phyloP scores from a whole-genome alignment of 2,888 invertebrate species.

The Dasysyrphus tricinctus region DNA sequence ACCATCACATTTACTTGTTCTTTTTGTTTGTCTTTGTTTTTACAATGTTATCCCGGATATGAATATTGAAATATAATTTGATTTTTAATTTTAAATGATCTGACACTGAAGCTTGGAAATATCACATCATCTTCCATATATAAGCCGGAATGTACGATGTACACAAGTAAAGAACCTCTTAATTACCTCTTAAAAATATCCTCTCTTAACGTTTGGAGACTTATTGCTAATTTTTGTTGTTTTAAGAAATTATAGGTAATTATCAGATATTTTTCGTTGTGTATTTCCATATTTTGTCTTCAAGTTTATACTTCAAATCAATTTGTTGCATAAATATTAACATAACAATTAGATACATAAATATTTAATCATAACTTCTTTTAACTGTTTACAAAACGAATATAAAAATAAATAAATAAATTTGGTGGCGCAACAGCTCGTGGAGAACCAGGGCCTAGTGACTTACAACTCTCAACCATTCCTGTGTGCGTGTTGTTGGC shows the following conservation, averaged over 20 bases:
- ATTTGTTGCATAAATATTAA: too few species aligned
- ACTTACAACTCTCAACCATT: too few species aligned
- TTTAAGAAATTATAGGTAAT: constrained; percentile 4
- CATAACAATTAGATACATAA: too few species aligned
- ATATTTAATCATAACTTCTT: too few species aligned
- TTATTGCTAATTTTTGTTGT: neutral
- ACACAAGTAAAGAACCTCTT: constrained; percentile 19
- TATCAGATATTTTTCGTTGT: neutral
- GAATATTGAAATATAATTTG: constrained; percentile 30
- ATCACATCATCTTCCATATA: constrained; percentile 1
- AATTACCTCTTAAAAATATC: neutral
- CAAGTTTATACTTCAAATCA: too few species aligned
- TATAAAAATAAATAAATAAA: too few species aligned
- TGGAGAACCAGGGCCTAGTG: too few species aligned
- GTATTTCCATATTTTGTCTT: neutral
- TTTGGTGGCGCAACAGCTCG: too few species aligned
- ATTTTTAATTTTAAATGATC: neutral
- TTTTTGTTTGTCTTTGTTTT: neutral
- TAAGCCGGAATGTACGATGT: too few species aligned
- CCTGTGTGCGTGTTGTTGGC: too few species aligned
- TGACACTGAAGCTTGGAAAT: neutral
- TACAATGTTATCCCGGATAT: constrained; percentile 17
- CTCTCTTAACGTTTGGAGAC: neutral
- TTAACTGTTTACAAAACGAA: too few species aligned
- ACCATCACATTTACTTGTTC: neutral